Percentiles rank a stretch among this genome's conserved stretches.
These are phyloP conservation scores for Dicaeum eximium DNA, from an alignment of 2,113 vertebrate species.

Conservation along the genomic window DNA sequence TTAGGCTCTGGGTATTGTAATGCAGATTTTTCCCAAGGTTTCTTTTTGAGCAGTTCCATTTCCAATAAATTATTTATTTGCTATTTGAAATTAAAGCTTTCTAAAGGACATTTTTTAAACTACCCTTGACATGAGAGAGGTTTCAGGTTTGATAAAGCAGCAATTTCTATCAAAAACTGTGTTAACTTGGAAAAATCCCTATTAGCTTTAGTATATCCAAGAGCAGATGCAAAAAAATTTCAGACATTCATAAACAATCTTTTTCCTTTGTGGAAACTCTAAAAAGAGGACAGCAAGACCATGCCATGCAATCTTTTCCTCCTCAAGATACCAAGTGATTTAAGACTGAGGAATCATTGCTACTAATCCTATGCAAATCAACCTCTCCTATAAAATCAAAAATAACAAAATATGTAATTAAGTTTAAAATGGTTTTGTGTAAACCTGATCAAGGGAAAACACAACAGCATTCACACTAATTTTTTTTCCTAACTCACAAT, in stretches of 20 bases:
- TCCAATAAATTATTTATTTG: slow-evolving; percentile 29
- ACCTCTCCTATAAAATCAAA: background rate
- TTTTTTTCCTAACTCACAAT: background rate
- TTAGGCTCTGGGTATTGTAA: slow-evolving; percentile 42
- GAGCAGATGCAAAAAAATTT: background rate
- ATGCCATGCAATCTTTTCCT: background rate
- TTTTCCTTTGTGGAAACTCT: background rate
- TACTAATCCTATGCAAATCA: background rate
- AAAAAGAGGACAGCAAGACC: background rate
- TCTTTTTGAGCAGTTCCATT: background rate
- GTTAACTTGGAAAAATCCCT: background rate
- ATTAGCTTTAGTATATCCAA: background rate
- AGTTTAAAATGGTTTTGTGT: background rate
- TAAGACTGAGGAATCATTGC: background rate
- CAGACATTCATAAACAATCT: background rate
- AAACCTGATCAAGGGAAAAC: background rate
- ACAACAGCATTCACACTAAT: background rate
- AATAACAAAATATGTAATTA: background rate
- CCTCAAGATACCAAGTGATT: background rate
- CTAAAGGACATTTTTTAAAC: background rate
- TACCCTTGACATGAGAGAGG: background rate
- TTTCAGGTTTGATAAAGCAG: background rate
- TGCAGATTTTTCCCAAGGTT: slow-evolving; percentile 48
- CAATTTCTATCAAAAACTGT: background rate
- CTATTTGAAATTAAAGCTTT: background rate